Evolutionary conservation across 2,797 vertebrate genomes (phyloP).

Genomic region (Leptatherina wallacei): DNA sequence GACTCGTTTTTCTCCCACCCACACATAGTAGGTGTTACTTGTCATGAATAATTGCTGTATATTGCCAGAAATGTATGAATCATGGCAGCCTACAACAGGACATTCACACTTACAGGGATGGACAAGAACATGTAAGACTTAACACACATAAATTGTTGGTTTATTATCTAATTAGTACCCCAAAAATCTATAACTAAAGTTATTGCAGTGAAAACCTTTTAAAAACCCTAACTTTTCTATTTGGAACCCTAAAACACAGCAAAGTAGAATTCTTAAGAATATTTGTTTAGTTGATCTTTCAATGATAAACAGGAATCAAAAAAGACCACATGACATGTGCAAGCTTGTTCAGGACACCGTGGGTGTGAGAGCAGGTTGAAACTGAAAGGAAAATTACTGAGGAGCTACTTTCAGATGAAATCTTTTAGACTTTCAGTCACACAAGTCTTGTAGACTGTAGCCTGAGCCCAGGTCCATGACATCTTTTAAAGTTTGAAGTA

Average conservation of each 20-base stretch:
- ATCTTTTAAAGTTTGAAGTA: not conserved
- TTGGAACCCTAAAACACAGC: too few relatives aligned
- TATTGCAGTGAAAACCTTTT: too few relatives aligned
- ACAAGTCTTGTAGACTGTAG: not conserved
- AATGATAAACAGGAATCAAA: too few relatives aligned
- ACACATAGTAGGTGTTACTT: conserved; percentile 66
- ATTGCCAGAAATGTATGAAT: conserved; percentile 64
- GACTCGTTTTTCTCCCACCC: conserved; percentile 61
- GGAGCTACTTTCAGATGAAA: not conserved
- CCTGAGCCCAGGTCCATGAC: not conserved
- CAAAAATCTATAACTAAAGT: not conserved
- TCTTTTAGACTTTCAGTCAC: not conserved
- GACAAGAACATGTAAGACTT: conserved; percentile 9
- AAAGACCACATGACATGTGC: not conserved
- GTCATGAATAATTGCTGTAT: conserved; percentile 66
- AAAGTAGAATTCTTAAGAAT: too few relatives aligned
- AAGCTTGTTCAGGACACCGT: not conserved
- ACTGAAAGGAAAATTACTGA: not conserved
- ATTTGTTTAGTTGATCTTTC: too few relatives aligned
- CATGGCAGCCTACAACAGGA: conserved; percentile 48
- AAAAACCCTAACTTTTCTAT: too few relatives aligned
- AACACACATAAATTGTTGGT: not conserved
- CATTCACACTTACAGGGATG: conserved; percentile 34
- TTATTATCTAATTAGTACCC: not conserved
- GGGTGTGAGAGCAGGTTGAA: not conserved